These are phyloP conservation scores for Poeciliopsis gracilis DNA, from an alignment of 2,797 vertebrate genomes.

Conservation along the genomic window DNA sequence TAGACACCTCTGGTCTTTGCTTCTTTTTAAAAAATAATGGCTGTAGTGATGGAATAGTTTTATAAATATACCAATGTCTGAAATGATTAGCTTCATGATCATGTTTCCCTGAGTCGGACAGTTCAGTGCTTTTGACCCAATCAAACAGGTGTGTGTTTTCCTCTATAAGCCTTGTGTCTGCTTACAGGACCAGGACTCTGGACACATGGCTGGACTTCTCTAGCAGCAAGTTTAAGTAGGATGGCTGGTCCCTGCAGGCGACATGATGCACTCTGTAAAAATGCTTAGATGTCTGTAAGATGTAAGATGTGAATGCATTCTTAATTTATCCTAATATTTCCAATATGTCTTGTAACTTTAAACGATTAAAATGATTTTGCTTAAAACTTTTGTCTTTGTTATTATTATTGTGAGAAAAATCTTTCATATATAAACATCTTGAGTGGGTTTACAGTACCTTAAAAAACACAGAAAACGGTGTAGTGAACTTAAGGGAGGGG, in stretches of 20 bases:
- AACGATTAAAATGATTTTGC: slow-evolving; percentile 21
- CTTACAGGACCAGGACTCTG: slow-evolving; percentile 59
- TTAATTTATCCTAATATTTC: slow-evolving; percentile 36
- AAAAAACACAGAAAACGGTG: not conserved
- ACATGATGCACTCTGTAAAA: slow-evolving; percentile 38
- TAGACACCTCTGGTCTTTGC: not conserved
- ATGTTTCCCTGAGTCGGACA: slow-evolving; percentile 2
- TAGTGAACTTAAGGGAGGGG: not conserved
- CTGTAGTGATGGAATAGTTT: not conserved
- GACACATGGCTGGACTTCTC: slow-evolving; percentile 36
- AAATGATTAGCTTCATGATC: slow-evolving; percentile 11
- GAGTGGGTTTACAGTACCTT: not conserved
- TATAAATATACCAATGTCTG: not conserved
- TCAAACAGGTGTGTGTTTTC: slow-evolving; percentile 14
- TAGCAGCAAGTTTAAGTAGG: slow-evolving; percentile 38
- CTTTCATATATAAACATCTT: not conserved
- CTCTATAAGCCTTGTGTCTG: slow-evolving; percentile 52
- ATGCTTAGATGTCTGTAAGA: not conserved
- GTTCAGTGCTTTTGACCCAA: slow-evolving; percentile 16
- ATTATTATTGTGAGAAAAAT: not conserved
- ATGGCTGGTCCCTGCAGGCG: slow-evolving; percentile 35
- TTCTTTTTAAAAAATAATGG: not conserved
- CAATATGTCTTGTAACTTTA: slow-evolving; percentile 25
- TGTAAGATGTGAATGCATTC: slow-evolving; percentile 71
- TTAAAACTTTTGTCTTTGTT: not conserved